These are phyloP conservation scores for Rhagonycha lutea DNA, from an alignment of 2,888 invertebrate species.

Conservation along the genomic window DNA sequence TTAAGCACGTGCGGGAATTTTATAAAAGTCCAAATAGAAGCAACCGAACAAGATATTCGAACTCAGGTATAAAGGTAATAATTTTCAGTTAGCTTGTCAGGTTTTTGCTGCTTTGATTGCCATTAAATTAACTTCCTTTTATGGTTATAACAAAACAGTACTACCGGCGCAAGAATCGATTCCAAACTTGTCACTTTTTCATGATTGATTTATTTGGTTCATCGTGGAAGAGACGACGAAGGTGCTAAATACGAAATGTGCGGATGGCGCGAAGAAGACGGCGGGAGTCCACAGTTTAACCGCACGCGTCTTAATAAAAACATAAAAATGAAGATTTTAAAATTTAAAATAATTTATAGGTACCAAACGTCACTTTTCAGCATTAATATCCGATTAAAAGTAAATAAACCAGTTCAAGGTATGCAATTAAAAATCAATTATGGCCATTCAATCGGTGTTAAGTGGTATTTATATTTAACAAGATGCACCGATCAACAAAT, in stretches of 20 bases:
- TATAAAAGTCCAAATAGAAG: slow-evolving; percentile 9
- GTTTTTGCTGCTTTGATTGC: slow-evolving; percentile 22
- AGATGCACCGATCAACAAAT: neutral
- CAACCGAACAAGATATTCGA: slow-evolving; percentile 5
- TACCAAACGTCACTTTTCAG: neutral
- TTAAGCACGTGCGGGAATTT: slow-evolving; percentile 22
- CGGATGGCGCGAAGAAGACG: neutral
- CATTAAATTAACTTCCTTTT: slow-evolving; percentile 16
- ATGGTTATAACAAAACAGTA: neutral
- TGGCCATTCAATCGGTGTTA: neutral
- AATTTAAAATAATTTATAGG: neutral
- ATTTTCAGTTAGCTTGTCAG: slow-evolving; percentile 18
- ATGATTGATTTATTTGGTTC: neutral
- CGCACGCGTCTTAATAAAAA: neutral
- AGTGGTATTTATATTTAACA: neutral
- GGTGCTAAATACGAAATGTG: neutral
- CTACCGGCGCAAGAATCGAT: neutral
- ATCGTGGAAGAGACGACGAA: neutral
- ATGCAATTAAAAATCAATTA: neutral
- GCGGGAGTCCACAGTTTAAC: neutral
- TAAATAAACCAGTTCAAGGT: neutral
- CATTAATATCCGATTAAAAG: neutral
- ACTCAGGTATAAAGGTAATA: slow-evolving; percentile 12
- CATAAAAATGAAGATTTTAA: neutral
- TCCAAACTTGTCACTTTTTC: neutral